Conservation (phyloP, 2,113 vertebrate genomes). For the Heterochromis multidens region DNA sequence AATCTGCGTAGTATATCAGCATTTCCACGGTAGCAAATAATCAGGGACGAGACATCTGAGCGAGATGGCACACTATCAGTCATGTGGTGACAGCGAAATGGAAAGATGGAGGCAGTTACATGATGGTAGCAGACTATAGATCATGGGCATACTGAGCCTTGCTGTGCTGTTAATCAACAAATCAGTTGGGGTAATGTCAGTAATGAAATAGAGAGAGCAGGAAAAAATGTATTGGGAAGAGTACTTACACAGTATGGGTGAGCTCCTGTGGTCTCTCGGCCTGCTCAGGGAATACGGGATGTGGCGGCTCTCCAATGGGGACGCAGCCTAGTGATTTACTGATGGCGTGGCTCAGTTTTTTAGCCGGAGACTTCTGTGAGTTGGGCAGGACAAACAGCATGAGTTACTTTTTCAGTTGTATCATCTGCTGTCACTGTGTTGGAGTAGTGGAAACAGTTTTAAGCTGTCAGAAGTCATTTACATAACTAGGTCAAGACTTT, state of each 20-base stretch:
- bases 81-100: slow-evolving; percentile 2
- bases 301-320: slow-evolving; percentile 90
- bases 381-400: neutral
- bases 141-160: neutral
- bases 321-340: slow-evolving; percentile 95
- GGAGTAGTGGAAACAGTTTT: neutral
- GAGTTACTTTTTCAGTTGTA: neutral
- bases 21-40: slow-evolving; percentile 29
- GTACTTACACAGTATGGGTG: slow-evolving; percentile 87
- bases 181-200: neutral
- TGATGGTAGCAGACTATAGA: slow-evolving; percentile 27
- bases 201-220: neutral
- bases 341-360: slow-evolving; percentile 99
- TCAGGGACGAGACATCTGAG: slow-evolving; percentile 5
- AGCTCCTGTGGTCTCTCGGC: slow-evolving; percentile 92
- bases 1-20: slow-evolving; percentile 40
- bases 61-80: slow-evolving; percentile 15
- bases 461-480: neutral
- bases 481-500: slow-evolving; percentile 19
- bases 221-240: neutral
- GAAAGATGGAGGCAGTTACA: slow-evolving; percentile 48
- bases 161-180: slow-evolving; percentile 26
- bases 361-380: slow-evolving; percentile 94
- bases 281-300: slow-evolving; percentile 92
- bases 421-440: neutral